These are phyloP conservation scores for Artibeus lituratus DNA, from an alignment of 2,797 vertebrate genomes.

Conservation along the genomic window DNA sequence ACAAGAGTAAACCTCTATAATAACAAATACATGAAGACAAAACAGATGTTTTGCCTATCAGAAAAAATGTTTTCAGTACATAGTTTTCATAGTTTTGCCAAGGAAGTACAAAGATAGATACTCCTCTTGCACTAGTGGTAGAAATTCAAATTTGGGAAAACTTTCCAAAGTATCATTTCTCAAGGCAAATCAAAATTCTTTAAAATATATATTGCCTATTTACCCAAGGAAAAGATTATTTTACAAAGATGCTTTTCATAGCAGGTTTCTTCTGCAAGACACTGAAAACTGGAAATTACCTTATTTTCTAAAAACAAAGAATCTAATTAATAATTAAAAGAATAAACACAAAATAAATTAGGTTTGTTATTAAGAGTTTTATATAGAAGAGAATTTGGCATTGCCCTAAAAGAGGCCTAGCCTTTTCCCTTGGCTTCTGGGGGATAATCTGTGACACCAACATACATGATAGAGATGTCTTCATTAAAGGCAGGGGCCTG, in stretches of 20 bases:
- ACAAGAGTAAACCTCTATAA: not conserved
- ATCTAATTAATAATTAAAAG: not conserved
- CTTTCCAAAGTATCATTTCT: not conserved
- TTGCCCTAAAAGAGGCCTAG: not conserved
- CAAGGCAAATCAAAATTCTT: not conserved
- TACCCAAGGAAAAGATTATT: not conserved
- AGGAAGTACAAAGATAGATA: not conserved
- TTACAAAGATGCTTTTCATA: not conserved
- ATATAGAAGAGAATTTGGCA: not conserved
- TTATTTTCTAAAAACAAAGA: conserved; percentile 20
- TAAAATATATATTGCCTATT: not conserved
- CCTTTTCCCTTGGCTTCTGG: not conserved
- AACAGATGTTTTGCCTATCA: not conserved
- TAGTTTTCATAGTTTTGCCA: not conserved
- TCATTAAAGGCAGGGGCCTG: not conserved
- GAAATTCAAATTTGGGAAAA: conserved; percentile 19
- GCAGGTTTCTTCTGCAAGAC: not conserved
- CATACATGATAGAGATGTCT: not conserved
- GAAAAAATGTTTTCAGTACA: not conserved
- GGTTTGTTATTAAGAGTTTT: not conserved
- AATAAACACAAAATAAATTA: not conserved
- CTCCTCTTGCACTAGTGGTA: not conserved
- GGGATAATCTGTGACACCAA: not conserved
- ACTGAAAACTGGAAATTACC: not conserved
- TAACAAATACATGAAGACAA: not conserved